These are phyloP conservation scores for Trileptium ribeirensis DNA, from an alignment of 2,888 invertebrate genomes.

Conservation along the genomic window DNA sequence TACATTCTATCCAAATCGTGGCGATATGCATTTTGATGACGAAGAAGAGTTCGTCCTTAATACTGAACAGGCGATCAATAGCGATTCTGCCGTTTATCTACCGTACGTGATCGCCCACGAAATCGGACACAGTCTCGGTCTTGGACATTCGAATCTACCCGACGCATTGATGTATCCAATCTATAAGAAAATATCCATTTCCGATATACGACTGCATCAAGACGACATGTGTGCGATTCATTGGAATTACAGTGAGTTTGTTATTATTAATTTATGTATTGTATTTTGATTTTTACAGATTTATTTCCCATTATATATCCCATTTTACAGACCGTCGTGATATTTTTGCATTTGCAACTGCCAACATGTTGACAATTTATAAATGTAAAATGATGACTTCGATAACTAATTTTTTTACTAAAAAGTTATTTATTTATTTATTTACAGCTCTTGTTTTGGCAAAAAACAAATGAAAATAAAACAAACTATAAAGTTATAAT, in stretches of 20 bases:
- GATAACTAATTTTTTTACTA: no score
- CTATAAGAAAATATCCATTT: slow-evolving; percentile 42
- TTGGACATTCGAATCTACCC: slow-evolving; percentile 45
- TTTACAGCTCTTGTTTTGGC: no score
- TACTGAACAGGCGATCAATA: neutral
- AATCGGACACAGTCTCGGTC: slow-evolving; percentile 48
- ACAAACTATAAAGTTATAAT: no score
- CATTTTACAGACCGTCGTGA: no score
- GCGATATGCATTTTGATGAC: slow-evolving; percentile 51
- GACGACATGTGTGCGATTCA: slow-evolving; percentile 50
- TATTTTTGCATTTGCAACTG: no score
- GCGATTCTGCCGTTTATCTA: slow-evolving; percentile 35
- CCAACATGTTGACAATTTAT: no score
- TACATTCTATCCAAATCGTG: slow-evolving; percentile 48
- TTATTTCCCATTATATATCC: no score
- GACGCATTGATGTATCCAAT: slow-evolving; percentile 48
- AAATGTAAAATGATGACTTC: no score
- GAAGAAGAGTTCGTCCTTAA: neutral
- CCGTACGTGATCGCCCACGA: slow-evolving; percentile 53
- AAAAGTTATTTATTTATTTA: no score
- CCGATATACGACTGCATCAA: slow-evolving; percentile 42
- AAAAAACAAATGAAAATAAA: no score
- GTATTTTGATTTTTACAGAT: no score
- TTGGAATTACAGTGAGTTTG: slow-evolving; percentile 49
- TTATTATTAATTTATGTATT: no score